Evolutionary conservation across 2,113 vertebrate genomes (phyloP), one percentile per base, ranked within the genome.

Genomic region (Probosciger aterrimus): DNA sequence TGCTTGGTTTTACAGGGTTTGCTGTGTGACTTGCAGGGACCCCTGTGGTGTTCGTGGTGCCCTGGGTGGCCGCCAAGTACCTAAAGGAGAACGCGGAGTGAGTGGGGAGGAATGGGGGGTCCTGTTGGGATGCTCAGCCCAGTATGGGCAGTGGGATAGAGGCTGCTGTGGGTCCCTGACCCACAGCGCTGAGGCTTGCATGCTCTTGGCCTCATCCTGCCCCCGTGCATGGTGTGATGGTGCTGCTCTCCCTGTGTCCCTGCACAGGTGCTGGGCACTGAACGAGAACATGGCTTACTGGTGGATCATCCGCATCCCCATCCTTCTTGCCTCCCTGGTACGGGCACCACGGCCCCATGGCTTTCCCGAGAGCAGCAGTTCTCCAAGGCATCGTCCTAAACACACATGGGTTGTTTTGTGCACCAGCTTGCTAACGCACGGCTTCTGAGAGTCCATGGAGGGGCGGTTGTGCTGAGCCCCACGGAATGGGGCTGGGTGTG

Each of bases 241-340:
- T 9, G 49, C 47, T n/a, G 64, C 33, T 81, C 23, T 57, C 6
- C 0, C 0, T 60, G 46, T 86, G 9, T 63, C 68, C 39, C 33
- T 5, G 10, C 49, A 20, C 88, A 99, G 98, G 96, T 99, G 98
- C 91, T 99, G 98, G 98, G 98, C 98, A 0, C 86, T 98, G 63
- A 99, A 99, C 3, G 98, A 98, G 78, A 99, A 98, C 95, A 98
- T 98, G 98, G 97, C 96, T 41, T 98, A 98, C 94, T 99, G 98
- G 98, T 98, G 98, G 98, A 98, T 99, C 68, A 98, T 99, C 89
- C 98, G 98, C 82, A 97, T 98, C 50, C 98, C 98, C 23, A 98
- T 99, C 92, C 97, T 98, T 70, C 98, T 98, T 12, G 98, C 98
- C n/a, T 98, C 98, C 33, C 63, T 98, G 82, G 98, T 98, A 97